Percentiles rank a stretch among this genome's conserved stretches.
These are phyloP conservation scores for Poecilia gillii DNA, from an alignment of 2,797 vertebrate genomes.

Conservation along the genomic window DNA sequence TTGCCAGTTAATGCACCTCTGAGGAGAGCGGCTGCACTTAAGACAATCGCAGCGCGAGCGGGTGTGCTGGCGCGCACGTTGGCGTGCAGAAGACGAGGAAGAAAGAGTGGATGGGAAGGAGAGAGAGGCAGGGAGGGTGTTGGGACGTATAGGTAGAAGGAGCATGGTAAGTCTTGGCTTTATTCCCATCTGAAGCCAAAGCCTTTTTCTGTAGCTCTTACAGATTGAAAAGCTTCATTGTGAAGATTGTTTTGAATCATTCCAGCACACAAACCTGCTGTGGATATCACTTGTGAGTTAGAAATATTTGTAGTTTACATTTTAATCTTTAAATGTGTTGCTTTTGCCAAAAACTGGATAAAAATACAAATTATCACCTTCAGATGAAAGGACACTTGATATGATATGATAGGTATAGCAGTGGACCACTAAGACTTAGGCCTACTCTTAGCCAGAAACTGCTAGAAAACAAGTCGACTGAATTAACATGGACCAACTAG, in stretches of 20 bases:
- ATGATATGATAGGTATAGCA: not conserved
- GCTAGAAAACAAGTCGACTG: not conserved
- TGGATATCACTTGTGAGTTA: constrained; percentile 20
- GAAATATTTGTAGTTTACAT: not conserved
- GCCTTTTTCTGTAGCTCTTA: constrained; percentile 48
- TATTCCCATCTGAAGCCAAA: constrained; percentile 50
- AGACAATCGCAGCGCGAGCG: constrained; percentile 64
- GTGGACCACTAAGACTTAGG: not conserved
- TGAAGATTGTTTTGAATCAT: constrained; percentile 44
- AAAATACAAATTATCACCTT: not conserved
- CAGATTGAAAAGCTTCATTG: constrained; percentile 62
- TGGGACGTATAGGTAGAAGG: constrained; percentile 26
- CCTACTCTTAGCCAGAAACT: not conserved
- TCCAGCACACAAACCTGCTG: constrained; percentile 14
- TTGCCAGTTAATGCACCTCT: constrained; percentile 74
- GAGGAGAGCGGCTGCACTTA: constrained; percentile 70
- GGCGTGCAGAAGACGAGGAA: constrained; percentile 38
- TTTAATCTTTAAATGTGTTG: not conserved
- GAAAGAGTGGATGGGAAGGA: not conserved
- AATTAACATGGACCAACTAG: too few species aligned
- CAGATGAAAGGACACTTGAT: not conserved
- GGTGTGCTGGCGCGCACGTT: constrained; percentile 30
- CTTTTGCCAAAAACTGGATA: not conserved
- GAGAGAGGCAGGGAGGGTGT: constrained; percentile 3
- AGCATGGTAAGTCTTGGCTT: constrained; percentile 35